phyloP scores from a whole-genome alignment of 2,888 invertebrate genomes.

The Atrina japonica region DNA sequence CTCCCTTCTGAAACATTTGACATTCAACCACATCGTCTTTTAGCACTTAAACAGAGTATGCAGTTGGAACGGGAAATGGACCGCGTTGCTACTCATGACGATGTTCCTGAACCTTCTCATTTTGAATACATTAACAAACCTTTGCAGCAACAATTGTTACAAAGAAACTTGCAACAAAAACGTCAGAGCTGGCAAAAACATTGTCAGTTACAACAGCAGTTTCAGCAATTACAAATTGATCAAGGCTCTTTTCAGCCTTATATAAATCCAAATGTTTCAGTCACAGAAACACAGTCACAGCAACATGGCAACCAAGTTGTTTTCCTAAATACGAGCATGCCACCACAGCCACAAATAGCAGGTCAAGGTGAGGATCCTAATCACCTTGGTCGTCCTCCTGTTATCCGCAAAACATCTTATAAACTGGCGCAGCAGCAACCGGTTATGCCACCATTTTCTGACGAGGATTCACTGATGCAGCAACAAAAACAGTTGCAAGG shows the following conservation, averaged over 20 bases:
- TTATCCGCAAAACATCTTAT: slow-evolving; percentile 92
- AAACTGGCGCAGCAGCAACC: slow-evolving; percentile 93
- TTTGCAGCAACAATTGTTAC: slow-evolving; percentile 90
- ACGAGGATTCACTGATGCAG: slow-evolving; percentile 36
- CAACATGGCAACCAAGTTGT: slow-evolving; percentile 11
- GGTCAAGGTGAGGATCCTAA: slow-evolving; percentile 26
- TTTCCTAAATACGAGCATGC: slow-evolving; percentile 15
- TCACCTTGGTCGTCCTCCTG: slow-evolving; percentile 83
- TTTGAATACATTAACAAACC: slow-evolving; percentile 60
- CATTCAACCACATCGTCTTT: slow-evolving; percentile 78
- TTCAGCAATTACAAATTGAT: slow-evolving; percentile 72
- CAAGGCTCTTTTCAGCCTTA: slow-evolving; percentile 75
- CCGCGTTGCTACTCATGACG: slow-evolving; percentile 61
- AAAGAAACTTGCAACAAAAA: slow-evolving; percentile 92
- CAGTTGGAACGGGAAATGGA: slow-evolving; percentile 79
- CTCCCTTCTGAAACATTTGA: slow-evolving; percentile 78
- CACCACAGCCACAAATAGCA: slow-evolving; percentile 6
- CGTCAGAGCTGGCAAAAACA: slow-evolving; percentile 91
- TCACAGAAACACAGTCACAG: slow-evolving; percentile 5
- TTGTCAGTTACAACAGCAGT: slow-evolving; percentile 84
- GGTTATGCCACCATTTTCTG: slow-evolving; percentile 88
- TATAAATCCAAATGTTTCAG: slow-evolving; percentile 17
- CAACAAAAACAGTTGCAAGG: slow-evolving; percentile 12
- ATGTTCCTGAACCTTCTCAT: slow-evolving; percentile 40
- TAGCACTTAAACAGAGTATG: slow-evolving; percentile 79